A percentile compares a stretch with the other conserved stretches of the same genome.
These are phyloP conservation scores for Torymus tubicola DNA, from an alignment of 2,888 invertebrate species.

Conservation along the genomic window DNA sequence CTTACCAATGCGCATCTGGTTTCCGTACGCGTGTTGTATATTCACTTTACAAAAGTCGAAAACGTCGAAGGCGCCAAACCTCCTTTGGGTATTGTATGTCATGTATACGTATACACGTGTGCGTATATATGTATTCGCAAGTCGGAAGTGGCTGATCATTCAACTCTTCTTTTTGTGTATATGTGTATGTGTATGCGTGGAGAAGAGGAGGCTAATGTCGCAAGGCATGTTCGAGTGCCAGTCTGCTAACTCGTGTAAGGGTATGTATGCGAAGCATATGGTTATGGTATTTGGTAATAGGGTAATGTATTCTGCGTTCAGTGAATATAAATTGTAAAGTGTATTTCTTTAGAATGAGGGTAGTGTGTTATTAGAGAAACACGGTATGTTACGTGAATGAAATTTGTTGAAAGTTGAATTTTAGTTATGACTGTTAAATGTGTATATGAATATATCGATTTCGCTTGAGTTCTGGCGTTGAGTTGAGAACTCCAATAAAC, in stretches of 20 bases:
- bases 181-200: too few species aligned
- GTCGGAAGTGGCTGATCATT: conserved; percentile 58
- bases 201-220: conserved; percentile 25
- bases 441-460: too few species aligned
- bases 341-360: conserved; percentile 15
- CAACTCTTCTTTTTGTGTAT: conserved; percentile 47
- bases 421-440: too few species aligned
- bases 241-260: conserved; percentile 9
- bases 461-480: too few species aligned
- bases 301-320: not conserved
- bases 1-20: conserved; percentile 44
- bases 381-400: not conserved
- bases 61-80: conserved; percentile 49
- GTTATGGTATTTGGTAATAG: conserved; percentile 18
- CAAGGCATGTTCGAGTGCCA: conserved; percentile 31
- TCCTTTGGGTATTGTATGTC: conserved; percentile 24
- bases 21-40: not conserved
- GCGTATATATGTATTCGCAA: not conserved
- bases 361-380: conserved; percentile 24
- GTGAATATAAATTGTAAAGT: conserved; percentile 1
- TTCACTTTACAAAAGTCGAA: conserved; percentile 18
- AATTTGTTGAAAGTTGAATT: too few species aligned
- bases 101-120: too few species aligned
- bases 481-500: too few species aligned
- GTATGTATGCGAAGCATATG: conserved; percentile 29